Conservation (phyloP, 2,888 invertebrate genomes). For the Archips xylosteana region DNA sequence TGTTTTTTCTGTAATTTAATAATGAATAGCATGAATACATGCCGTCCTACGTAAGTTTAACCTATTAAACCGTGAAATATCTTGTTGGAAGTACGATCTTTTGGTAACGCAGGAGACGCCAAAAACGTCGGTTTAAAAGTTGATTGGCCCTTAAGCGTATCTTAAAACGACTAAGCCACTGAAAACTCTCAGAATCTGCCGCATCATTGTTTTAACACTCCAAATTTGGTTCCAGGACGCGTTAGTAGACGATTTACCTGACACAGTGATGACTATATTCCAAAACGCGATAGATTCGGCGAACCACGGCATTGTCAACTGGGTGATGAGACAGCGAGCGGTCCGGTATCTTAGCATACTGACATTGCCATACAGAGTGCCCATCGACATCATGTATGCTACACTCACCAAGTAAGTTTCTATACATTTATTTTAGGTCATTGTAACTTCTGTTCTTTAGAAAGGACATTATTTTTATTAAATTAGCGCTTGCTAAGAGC, state of each 20-base stretch:
- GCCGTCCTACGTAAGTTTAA: too few relatives aligned
- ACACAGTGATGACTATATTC: slow-evolving; percentile 95
- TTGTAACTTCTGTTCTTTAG: background rate
- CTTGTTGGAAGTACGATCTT: too few relatives aligned
- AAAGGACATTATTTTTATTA: background rate
- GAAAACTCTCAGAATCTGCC: too few relatives aligned
- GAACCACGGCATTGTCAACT: slow-evolving; percentile 95
- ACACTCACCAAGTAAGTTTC: slow-evolving; percentile 93
- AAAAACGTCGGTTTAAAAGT: too few relatives aligned
- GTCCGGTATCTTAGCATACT: slow-evolving; percentile 92
- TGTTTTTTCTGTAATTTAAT: too few relatives aligned
- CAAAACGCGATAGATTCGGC: slow-evolving; percentile 97
- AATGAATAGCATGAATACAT: too few relatives aligned
- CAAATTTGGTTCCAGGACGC: slow-evolving; percentile 88
- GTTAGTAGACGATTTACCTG: slow-evolving; percentile 94
- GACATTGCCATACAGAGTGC: slow-evolving; percentile 94
- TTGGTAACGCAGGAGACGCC: too few relatives aligned
- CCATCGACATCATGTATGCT: slow-evolving; percentile 94
- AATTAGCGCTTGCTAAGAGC: background rate
- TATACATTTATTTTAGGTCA: background rate
- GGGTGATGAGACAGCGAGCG: slow-evolving; percentile 94
- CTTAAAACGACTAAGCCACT: too few relatives aligned
- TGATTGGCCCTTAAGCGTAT: too few relatives aligned
- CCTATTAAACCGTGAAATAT: too few relatives aligned
- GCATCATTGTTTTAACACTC: background rate